phyloP scores from a whole-genome alignment of 2,797 vertebrate species.

The Meriones psammophilus region DNA sequence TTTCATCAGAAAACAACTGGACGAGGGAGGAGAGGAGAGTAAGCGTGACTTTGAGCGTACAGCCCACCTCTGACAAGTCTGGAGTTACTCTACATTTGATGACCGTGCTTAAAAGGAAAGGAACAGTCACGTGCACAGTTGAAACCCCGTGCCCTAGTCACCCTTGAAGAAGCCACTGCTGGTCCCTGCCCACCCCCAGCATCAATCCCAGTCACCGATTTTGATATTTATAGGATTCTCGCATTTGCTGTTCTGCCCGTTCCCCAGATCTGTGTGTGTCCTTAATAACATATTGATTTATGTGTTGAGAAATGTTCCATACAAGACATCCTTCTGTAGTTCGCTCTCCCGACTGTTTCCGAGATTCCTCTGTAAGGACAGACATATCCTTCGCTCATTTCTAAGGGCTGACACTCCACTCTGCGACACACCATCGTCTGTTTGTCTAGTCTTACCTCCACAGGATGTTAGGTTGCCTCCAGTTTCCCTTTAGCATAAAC shows the following conservation, averaged over 20 bases:
- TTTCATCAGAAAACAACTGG: not conserved
- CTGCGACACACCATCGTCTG: not conserved
- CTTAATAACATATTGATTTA: not conserved
- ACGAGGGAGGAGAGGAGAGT: not conserved
- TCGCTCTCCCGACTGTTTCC: not conserved
- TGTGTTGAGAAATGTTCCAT: not conserved
- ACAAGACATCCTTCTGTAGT: not conserved
- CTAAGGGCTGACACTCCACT: not conserved
- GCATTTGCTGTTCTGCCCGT: not conserved
- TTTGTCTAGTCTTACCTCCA: not conserved
- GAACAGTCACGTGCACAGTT: fast-evolving
- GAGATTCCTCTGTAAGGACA: not conserved
- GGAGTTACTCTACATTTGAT: not conserved
- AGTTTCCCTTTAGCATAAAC: slow-evolving; percentile 19
- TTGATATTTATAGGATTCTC: not conserved
- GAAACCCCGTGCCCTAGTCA: not conserved
- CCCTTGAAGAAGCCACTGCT: not conserved
- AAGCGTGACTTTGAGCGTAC: not conserved
- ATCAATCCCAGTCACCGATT: not conserved
- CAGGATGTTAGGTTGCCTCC: not conserved
- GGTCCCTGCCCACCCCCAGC: not conserved
- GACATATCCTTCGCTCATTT: not conserved
- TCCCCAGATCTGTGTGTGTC: not conserved
- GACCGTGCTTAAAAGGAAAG: not conserved
- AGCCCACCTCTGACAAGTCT: not conserved